Evolutionary conservation across 1,140 invertebrate species (phyloP), one percentile per base, ranked within the genome.

Genomic region (Tetraneura akinire): DNA sequence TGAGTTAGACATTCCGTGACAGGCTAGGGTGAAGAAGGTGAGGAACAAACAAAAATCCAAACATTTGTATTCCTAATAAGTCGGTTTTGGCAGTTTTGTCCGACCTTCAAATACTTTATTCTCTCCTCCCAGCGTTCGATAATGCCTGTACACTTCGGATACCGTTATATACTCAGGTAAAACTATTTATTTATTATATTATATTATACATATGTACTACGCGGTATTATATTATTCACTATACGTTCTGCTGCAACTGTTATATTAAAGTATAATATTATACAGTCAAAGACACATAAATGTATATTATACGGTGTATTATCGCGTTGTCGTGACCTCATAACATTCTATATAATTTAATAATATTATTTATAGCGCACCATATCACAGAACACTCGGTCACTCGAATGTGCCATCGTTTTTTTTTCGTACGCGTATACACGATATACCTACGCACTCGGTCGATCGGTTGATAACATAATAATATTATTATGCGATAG

Each of bases 41-140:
- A 6, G 18, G n/a, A 64, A 37, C 10, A 64, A 64, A 64, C 16
- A 32, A 62, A 62, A 11, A 47, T 14, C 5, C 11, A 42, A 26
- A 42, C 42, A 23, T 68, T 21, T 42, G 16, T 68, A 26, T 47
- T 68, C 42, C 5, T 47, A 68, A 14, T 21, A 42, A 45, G 16
- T 13, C 9, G 29, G 16, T 47, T 74, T n/a, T 71, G 29, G 13
- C 16, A 13, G 16, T 37, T 23, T n/a, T 42, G 5, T 3, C n/a
- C n/a, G 71, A 74, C 71, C 71, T 74, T 74, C 32, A 37, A 37
- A 51, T 74, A 74, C 71, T 74, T 74, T 74, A 3, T 37, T 37
- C 71, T 74, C 51, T 74, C 53, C 32, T 13, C 3, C 18, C 8
- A 11, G 26, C 51, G 32, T 68, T 57, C 49, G 71, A 55, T 53